A percentile compares a stretch with the other conserved stretches of the same genome.
These are phyloP conservation scores for Boloria selene DNA, from an alignment of 2,888 invertebrate genomes.

Conservation along the genomic window DNA sequence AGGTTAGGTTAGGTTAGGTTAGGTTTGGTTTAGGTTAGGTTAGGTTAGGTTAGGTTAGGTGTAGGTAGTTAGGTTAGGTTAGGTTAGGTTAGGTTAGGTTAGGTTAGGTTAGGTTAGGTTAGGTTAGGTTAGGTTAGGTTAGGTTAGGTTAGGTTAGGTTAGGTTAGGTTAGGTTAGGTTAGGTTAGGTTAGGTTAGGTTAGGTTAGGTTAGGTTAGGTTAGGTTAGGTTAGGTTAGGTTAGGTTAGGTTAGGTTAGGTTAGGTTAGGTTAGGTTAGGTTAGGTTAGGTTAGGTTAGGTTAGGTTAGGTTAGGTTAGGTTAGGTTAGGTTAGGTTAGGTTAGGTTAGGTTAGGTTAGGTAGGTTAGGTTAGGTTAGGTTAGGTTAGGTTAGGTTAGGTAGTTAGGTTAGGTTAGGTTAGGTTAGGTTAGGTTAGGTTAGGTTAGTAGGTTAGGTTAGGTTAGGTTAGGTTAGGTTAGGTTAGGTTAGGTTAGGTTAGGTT, in stretches of 20 bases:
- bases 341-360: slow-evolving; percentile 14
- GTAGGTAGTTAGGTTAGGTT: slow-evolving; percentile 26
- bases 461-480: slow-evolving; percentile 22
- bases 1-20: slow-evolving; percentile 32
- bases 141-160: slow-evolving; percentile 9
- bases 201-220: slow-evolving; percentile 19
- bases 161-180: slow-evolving; percentile 12
- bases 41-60: slow-evolving; percentile 18
- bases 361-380: slow-evolving; percentile 13
- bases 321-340: slow-evolving; percentile 14
- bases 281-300: slow-evolving; percentile 16
- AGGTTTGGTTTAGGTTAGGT: no score
- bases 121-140: slow-evolving; percentile 13
- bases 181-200: slow-evolving; percentile 11
- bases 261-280: slow-evolving; percentile 15
- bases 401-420: slow-evolving; percentile 22
- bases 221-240: slow-evolving; percentile 16
- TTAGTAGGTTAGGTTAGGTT: no score
- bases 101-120: slow-evolving; percentile 1
- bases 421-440: slow-evolving; percentile 21
- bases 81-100: slow-evolving; percentile 24
- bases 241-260: slow-evolving; percentile 16
- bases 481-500: slow-evolving; percentile 21
- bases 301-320: slow-evolving; percentile 21
- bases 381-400: slow-evolving; percentile 20